Conservation (phyloP, 1,140 invertebrate species). For the Dreissena rostriformis region DNA sequence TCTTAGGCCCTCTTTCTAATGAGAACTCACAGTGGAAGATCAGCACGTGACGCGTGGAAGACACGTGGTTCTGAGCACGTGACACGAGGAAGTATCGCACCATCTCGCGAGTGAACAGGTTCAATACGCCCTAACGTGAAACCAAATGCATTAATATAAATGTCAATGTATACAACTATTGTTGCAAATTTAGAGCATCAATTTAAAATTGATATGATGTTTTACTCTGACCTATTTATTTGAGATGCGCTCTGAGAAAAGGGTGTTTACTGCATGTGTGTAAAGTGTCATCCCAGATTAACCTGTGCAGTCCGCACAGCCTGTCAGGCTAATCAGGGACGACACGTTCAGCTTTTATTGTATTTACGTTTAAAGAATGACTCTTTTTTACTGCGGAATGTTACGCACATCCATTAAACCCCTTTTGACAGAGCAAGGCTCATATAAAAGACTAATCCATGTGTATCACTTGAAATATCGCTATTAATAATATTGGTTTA, state of each 20-base stretch:
- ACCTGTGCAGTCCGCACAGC: too few relatives aligned
- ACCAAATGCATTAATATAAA: not conserved
- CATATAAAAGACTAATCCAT: not conserved
- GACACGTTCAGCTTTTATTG: too few relatives aligned
- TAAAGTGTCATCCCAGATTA: too few relatives aligned
- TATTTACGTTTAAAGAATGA: too few relatives aligned
- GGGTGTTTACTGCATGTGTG: too few relatives aligned
- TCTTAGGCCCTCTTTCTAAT: constrained; percentile 33
- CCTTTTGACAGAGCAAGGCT: too few relatives aligned
- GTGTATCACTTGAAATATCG: not conserved
- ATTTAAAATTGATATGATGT: too few relatives aligned
- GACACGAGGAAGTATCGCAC: constrained; percentile 16
- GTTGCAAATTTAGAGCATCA: too few relatives aligned
- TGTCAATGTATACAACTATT: not conserved
- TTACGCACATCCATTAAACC: too few relatives aligned
- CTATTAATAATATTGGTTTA: constrained; percentile 56
- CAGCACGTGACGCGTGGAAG: constrained; percentile 26
- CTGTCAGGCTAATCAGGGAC: too few relatives aligned
- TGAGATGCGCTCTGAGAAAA: too few relatives aligned
- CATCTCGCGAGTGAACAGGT: constrained; percentile 23
- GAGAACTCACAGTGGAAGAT: constrained; percentile 55
- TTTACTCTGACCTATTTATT: not conserved
- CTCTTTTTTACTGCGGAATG: too few relatives aligned
- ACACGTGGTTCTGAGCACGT: not conserved
- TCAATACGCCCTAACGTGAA: constrained; percentile 20